Evolutionary conservation across 2,888 invertebrate species (phyloP).

Genomic region (Temnothorax rugatulus): DNA sequence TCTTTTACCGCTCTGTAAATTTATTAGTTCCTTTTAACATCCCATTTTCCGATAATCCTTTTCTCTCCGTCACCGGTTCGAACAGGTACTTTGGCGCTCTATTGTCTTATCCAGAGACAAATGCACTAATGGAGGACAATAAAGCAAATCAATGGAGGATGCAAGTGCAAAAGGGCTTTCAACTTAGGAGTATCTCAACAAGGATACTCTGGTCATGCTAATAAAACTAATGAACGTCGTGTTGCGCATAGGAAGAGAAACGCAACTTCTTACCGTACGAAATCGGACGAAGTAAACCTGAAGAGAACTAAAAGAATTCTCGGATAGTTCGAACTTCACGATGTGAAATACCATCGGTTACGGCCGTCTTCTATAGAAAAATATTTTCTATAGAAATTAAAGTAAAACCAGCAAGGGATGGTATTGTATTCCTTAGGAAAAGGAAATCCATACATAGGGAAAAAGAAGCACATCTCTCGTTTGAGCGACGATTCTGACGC

Average conservation of each 20-base stretch:
- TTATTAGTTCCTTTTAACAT: slow-evolving; percentile 48
- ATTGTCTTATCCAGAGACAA: slow-evolving; percentile 48
- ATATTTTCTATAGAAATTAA: neutral
- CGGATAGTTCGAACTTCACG: neutral
- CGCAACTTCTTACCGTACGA: neutral
- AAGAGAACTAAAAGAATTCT: neutral
- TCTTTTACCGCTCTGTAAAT: slow-evolving; percentile 53
- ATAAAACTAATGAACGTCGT: slow-evolving; percentile 52
- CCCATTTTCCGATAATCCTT: neutral
- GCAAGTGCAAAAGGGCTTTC: neutral
- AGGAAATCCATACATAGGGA: neutral
- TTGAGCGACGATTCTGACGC: neutral
- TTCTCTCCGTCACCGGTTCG: slow-evolving; percentile 27
- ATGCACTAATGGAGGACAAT: slow-evolving; percentile 54
- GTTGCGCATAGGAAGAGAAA: neutral
- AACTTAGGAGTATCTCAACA: neutral
- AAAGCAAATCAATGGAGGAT: slow-evolving; percentile 33
- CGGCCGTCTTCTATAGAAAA: neutral
- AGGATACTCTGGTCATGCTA: slow-evolving; percentile 60
- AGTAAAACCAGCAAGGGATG: neutral
- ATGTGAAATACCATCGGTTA: neutral
- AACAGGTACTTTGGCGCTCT: neutral
- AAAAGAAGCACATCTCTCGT: neutral
- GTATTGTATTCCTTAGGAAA: neutral
- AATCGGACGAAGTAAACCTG: neutral